phyloP scores from a whole-genome alignment of 2,888 invertebrate genomes.

The Argyresthia albistria region DNA sequence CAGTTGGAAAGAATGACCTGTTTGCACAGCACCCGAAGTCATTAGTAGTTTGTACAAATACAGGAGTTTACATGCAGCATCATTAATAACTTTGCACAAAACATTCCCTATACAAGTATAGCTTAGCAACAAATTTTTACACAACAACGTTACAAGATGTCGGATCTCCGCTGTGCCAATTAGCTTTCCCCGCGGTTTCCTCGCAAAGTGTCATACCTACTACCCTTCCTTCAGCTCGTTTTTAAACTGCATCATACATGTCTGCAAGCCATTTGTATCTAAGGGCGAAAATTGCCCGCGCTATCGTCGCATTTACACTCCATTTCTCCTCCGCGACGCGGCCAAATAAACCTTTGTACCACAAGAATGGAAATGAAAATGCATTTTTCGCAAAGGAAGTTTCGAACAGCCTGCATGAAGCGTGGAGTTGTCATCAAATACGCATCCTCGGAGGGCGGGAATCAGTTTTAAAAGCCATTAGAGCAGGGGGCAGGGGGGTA shows the following conservation, averaged over 20 bases:
- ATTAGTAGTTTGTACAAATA: conserved; percentile 44
- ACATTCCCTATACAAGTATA: too few relatives aligned
- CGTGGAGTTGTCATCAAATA: conserved; percentile 66
- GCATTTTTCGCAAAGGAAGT: background rate
- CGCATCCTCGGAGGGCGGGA: conserved; percentile 64
- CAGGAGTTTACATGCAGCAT: conserved; percentile 31
- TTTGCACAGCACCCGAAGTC: conserved; percentile 36
- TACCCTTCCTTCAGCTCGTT: conserved; percentile 16
- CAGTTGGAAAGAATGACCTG: conserved; percentile 36
- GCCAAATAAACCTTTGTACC: conserved; percentile 8
- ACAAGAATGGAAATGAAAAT: conserved; percentile 12
- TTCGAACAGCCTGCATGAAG: conserved; percentile 2
- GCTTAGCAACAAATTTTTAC: background rate
- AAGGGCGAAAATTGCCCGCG: conserved; percentile 7
- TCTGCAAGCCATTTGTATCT: conserved; percentile 16
- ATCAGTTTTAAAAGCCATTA: conserved; percentile 73
- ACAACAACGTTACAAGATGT: background rate
- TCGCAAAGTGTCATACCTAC: conserved; percentile 16
- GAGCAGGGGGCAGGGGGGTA: conserved; percentile 47
- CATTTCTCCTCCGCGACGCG: conserved; percentile 14
- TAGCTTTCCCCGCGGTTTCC: conserved; percentile 7
- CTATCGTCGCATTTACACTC: conserved; percentile 12
- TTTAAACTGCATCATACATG: conserved; percentile 20
- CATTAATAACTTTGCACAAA: conserved; percentile 34
- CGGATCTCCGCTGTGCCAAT: conserved; percentile 6